These are phyloP conservation scores for Gonioctena quinquepunctata DNA, from an alignment of 1,140 invertebrate genomes.

Conservation along the genomic window DNA sequence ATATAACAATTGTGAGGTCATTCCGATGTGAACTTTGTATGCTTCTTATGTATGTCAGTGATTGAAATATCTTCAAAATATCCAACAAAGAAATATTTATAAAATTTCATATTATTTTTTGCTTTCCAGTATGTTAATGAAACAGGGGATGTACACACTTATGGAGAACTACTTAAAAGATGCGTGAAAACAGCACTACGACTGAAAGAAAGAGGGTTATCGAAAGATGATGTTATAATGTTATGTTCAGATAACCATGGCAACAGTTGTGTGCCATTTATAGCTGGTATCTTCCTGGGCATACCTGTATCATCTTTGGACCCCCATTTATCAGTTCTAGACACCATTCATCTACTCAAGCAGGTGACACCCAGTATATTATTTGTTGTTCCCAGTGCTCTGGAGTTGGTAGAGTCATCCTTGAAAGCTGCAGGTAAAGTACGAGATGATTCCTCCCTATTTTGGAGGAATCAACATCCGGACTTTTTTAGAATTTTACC, in stretches of 20 bases:
- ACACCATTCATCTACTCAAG: conserved; percentile 30
- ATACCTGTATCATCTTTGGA: conserved; percentile 33
- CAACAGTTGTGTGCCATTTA: conserved; percentile 29
- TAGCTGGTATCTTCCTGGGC: conserved; percentile 37
- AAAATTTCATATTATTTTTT: too few relatives aligned
- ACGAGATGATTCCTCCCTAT: too few relatives aligned
- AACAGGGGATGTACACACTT: conserved; percentile 34
- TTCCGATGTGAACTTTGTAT: too few relatives aligned
- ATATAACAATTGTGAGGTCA: too few relatives aligned
- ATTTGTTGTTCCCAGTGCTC: conserved; percentile 36
- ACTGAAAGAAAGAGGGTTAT: conserved; percentile 25
- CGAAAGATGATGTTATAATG: conserved; percentile 30
- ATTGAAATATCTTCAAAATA: too few relatives aligned
- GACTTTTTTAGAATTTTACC: too few relatives aligned
- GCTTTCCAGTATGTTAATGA: conserved; percentile 29
- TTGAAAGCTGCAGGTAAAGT: conserved; percentile 16
- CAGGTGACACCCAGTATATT: conserved; percentile 38
- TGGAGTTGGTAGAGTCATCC: conserved; percentile 22
- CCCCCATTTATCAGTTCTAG: conserved; percentile 28
- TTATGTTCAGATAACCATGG: conserved; percentile 36
- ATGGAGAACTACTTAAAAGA: conserved; percentile 23
- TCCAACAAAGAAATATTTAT: too few relatives aligned
- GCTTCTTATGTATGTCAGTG: too few relatives aligned
- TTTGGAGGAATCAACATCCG: too few relatives aligned
- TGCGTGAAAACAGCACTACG: conserved; percentile 34